Evolutionary conservation across 2,113 vertebrate species (phyloP).

Genomic region (Ophthalmolycus amberensis): DNA sequence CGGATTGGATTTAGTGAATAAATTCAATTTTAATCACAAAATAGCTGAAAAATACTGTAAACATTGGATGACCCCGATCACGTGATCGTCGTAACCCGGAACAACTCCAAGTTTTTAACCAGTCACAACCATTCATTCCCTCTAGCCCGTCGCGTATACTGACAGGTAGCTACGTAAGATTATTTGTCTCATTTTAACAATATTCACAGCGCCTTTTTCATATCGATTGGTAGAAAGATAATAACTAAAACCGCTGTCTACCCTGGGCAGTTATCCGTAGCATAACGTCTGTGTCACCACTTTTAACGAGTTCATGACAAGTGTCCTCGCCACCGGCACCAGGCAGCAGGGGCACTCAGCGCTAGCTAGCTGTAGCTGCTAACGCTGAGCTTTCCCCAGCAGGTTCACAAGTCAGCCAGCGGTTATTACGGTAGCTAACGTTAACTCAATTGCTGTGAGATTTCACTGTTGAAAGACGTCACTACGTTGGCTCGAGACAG

Average conservation of each 20-base stretch:
- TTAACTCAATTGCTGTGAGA: neutral
- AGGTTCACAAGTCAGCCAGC: conserved; percentile 1
- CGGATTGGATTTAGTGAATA: neutral
- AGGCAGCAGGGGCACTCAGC: conserved; percentile 32
- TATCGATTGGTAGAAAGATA: rapidly evolving
- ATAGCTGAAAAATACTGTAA: neutral
- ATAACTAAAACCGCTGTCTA: neutral
- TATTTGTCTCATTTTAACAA: conserved; percentile 25
- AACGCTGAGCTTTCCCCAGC: conserved; percentile 32
- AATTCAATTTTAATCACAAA: neutral
- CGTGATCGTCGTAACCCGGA: conserved; percentile 77
- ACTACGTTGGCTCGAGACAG: neutral
- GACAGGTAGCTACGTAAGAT: conserved; percentile 74
- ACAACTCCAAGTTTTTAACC: conserved; percentile 67
- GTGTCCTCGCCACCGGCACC: conserved; percentile 64
- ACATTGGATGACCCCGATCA: conserved; percentile 50
- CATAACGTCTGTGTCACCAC: conserved; percentile 23
- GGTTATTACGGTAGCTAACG: neutral
- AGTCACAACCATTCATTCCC: conserved; percentile 78
- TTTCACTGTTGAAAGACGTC: neutral
- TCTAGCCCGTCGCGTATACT: conserved; percentile 61
- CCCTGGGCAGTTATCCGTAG: neutral
- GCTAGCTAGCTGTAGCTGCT: conserved; percentile 67
- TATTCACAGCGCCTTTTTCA: neutral
- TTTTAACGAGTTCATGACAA: conserved; percentile 54